Conservation (phyloP, 2,113 vertebrate genomes). For the Sander lucioperca region DNA sequence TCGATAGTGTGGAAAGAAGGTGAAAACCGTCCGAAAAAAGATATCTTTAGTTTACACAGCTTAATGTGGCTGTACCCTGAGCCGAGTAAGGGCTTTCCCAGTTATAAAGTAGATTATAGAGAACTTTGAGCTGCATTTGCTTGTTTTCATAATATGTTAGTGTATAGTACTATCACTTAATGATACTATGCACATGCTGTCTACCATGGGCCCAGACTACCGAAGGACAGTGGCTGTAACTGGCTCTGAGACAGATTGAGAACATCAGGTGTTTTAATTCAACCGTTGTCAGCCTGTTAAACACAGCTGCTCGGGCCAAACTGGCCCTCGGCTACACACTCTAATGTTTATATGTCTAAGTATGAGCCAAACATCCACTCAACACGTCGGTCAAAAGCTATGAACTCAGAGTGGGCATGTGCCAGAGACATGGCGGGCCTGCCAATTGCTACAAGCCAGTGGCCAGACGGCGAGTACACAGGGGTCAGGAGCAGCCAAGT, state of each 20-base stretch:
- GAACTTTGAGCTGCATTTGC: slow-evolving; percentile 1
- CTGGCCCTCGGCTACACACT: slow-evolving; percentile 66
- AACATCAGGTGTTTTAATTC: slow-evolving; percentile 75
- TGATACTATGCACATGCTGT: slow-evolving; percentile 14
- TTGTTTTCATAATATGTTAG: slow-evolving; percentile 14
- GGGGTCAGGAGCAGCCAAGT: slow-evolving; percentile 75
- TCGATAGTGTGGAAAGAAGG: neutral
- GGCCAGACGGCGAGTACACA: slow-evolving; percentile 69
- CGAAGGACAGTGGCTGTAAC: slow-evolving; percentile 52
- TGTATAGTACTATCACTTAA: neutral
- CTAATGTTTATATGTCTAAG: slow-evolving; percentile 59
- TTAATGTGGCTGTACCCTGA: neutral
- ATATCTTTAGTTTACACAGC: neutral
- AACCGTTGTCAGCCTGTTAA: slow-evolving; percentile 57
- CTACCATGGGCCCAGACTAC: slow-evolving; percentile 10
- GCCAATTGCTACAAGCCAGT: slow-evolving; percentile 75
- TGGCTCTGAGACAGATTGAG: slow-evolving; percentile 61
- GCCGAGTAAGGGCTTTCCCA: neutral
- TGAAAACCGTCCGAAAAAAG: neutral
- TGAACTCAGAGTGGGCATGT: slow-evolving; percentile 62
- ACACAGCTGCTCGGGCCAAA: slow-evolving; percentile 69
- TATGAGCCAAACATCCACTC: slow-evolving; percentile 61
- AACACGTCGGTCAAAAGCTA: slow-evolving; percentile 72
- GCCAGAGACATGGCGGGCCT: slow-evolving; percentile 64
- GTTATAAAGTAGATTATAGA: neutral